A percentile compares a stretch with the other conserved stretches of the same genome.
Evolutionary conservation across 2,797 vertebrate genomes (phyloP).

Genomic region (Fringilla coelebs): DNA sequence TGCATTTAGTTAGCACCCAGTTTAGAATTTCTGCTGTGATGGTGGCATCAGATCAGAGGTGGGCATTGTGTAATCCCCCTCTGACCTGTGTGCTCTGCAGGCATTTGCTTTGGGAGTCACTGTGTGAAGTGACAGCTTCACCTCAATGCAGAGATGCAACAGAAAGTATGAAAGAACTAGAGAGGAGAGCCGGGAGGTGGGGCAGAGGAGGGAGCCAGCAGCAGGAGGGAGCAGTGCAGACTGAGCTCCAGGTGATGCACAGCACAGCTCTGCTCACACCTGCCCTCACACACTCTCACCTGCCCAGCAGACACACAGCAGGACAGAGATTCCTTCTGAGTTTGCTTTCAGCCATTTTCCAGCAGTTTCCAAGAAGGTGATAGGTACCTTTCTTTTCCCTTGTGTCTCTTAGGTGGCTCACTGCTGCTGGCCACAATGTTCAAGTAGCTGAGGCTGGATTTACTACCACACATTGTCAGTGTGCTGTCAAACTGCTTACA

Average conservation of each 20-base stretch:
- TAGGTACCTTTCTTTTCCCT: no score
- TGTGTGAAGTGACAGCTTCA: background rate
- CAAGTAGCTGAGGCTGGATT: background rate
- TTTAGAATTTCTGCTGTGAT: background rate
- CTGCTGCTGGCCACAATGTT: background rate
- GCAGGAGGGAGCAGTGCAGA: background rate
- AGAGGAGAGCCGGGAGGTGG: background rate
- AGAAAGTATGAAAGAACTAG: background rate
- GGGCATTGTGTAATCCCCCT: accelerated
- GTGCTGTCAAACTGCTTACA: background rate
- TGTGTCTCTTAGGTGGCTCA: background rate
- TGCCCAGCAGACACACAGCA: background rate
- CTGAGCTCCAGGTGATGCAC: background rate
- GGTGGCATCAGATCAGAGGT: background rate
- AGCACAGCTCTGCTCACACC: background rate
- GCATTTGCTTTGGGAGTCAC: background rate
- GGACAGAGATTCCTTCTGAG: background rate
- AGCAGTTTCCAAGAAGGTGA: background rate
- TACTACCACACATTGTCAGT: background rate
- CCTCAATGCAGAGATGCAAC: background rate
- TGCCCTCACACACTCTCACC: accelerated
- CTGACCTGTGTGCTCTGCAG: background rate
- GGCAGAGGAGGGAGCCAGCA: background rate
- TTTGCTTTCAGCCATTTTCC: background rate
- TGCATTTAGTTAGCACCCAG: background rate